Percentiles rank a stretch among this genome's conserved stretches.
phyloP scores from a whole-genome alignment of 2,113 vertebrate species.

The Barbus barbus region DNA sequence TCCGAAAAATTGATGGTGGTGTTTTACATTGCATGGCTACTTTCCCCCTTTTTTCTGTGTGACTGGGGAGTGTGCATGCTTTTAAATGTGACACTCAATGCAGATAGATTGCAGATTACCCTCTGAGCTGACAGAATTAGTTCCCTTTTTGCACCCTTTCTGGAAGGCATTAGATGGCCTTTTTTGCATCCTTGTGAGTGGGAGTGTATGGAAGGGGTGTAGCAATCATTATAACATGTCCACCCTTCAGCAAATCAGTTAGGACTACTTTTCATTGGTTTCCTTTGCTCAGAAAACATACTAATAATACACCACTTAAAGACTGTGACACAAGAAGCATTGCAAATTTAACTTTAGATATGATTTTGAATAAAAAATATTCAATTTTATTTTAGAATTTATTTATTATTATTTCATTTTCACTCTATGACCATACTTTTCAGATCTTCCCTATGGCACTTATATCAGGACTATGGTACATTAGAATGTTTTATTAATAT shows the following conservation, averaged over 20 bases:
- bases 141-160: constrained; percentile 39
- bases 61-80: constrained; percentile 13
- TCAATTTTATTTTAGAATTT: too few species aligned
- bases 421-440: not conserved
- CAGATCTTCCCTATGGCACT: not conserved
- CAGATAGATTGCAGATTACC: constrained; percentile 56
- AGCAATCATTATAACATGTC: too few species aligned
- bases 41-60: not conserved
- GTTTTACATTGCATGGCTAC: constrained; percentile 8
- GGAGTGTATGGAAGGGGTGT: too few species aligned
- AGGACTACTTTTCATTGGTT: too few species aligned
- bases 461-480: not conserved
- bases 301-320: too few species aligned
- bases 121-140: constrained; percentile 46
- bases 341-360: too few species aligned
- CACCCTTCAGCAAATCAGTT: too few species aligned
- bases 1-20: constrained; percentile 27
- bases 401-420: not conserved
- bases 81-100: constrained; percentile 48
- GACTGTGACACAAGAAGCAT: too few species aligned
- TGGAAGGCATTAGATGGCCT: constrained; percentile 44
- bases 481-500: not conserved
- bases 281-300: too few species aligned
- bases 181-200: too few species aligned
- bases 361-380: too few species aligned